phyloP scores from a whole-genome alignment of 2,888 invertebrate species.

The Nezara viridula region DNA sequence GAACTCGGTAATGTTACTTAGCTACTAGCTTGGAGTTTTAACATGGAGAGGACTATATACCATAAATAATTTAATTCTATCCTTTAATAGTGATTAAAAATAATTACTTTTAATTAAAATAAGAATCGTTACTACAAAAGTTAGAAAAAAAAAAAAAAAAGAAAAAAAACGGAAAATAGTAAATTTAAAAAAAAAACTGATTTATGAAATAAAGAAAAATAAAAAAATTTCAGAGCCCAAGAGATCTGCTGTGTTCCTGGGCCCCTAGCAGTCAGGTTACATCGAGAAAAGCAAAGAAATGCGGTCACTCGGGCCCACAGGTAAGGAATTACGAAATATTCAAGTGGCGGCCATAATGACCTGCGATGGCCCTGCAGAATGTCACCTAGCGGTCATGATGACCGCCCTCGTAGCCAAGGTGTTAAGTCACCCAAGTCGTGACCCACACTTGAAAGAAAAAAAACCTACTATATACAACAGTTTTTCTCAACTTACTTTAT shows the following conservation, averaged over 20 bases:
- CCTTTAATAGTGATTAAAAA: neutral
- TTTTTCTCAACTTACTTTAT: neutral
- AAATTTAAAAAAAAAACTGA: neutral
- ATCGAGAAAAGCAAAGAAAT: neutral
- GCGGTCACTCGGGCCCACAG: neutral
- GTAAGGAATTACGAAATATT: conserved; percentile 9
- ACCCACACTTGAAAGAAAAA: neutral
- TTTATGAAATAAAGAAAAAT: neutral
- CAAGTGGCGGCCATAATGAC: conserved; percentile 15
- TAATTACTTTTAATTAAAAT: neutral
- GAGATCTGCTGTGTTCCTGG: conserved; percentile 14
- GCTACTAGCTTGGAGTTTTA: too few relatives aligned
- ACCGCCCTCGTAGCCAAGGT: neutral
- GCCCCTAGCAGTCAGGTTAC: neutral
- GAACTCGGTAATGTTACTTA: too few relatives aligned
- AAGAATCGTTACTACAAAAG: too few relatives aligned
- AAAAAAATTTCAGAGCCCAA: conserved; percentile 37
- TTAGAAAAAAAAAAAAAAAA: neutral
- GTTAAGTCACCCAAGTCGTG: neutral
- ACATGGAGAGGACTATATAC: too few relatives aligned
- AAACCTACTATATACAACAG: neutral
- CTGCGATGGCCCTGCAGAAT: neutral
- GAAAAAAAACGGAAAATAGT: neutral
- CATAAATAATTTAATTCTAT: neutral
- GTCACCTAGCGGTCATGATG: neutral